Evolutionary conservation across 2,888 invertebrate species (phyloP).

Genomic region (Amphipoea lucens): DNA sequence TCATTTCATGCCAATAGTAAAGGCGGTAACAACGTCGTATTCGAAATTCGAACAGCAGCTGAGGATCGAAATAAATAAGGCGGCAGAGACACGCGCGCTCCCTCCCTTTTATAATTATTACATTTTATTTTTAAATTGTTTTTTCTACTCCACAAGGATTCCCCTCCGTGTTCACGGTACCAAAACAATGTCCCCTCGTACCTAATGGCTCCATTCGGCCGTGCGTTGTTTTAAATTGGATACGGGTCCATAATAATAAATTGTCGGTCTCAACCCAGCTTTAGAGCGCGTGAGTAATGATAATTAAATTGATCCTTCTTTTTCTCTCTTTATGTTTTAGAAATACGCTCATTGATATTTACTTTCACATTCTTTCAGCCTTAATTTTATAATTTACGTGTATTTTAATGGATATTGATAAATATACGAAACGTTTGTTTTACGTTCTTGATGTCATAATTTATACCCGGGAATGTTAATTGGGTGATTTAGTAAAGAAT

Average conservation of each 20-base stretch:
- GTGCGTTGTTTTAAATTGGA: conserved; percentile 90
- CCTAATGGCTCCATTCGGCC: conserved; percentile 85
- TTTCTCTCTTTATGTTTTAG: conserved; percentile 75
- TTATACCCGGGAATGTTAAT: conserved; percentile 46
- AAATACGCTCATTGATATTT: conserved; percentile 58
- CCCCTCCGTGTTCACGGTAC: conserved; percentile 85
- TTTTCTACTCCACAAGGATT: conserved; percentile 88
- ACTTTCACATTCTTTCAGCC: conserved; percentile 53
- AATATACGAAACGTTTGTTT: conserved; percentile 29
- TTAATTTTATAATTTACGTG: conserved; percentile 49
- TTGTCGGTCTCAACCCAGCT: conserved; percentile 88
- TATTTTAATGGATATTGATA: conserved; percentile 57
- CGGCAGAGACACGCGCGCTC: conserved; percentile 87
- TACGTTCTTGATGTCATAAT: conserved; percentile 32
- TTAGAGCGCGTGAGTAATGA: conserved; percentile 86
- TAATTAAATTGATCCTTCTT: conserved; percentile 88
- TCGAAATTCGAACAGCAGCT: conserved; percentile 87
- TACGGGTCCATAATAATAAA: conserved; percentile 90
- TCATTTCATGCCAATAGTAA: conserved; percentile 71
- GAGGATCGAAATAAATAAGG: conserved; percentile 87
- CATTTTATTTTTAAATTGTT: conserved; percentile 91
- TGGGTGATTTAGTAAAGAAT: conserved; percentile 35
- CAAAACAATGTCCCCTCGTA: conserved; percentile 87
- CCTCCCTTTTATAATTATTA: conserved; percentile 89
- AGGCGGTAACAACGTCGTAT: conserved; percentile 73